These are phyloP conservation scores for Ptilodon capucinus DNA, from an alignment of 2,888 invertebrate species.

Conservation along the genomic window DNA sequence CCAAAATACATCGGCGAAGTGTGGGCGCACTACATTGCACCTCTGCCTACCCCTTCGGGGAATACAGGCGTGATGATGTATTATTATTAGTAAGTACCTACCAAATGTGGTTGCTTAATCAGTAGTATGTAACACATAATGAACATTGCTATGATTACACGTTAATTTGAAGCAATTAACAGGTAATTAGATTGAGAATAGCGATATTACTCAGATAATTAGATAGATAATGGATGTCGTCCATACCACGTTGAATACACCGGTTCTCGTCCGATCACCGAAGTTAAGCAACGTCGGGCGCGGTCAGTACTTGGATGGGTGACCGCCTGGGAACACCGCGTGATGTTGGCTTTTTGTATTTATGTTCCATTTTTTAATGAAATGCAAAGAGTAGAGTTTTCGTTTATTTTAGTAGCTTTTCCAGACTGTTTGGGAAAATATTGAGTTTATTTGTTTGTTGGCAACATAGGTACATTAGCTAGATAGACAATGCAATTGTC, in stretches of 20 bases:
- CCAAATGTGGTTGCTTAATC: background rate
- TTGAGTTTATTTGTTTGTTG: too few species aligned
- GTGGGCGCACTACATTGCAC: too few species aligned
- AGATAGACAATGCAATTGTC: too few species aligned
- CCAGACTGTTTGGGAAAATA: too few species aligned
- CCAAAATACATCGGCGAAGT: too few species aligned
- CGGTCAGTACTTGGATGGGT: slow-evolving; percentile 66
- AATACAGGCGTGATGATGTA: too few species aligned
- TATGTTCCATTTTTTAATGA: background rate
- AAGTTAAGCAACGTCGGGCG: slow-evolving; percentile 66
- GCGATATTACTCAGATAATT: background rate
- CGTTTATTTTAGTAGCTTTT: too few species aligned
- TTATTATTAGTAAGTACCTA: too few species aligned
- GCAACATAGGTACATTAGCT: too few species aligned
- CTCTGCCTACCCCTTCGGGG: too few species aligned
- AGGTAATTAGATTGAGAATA: background rate
- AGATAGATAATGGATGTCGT: slow-evolving; percentile 16
- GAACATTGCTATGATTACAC: background rate
- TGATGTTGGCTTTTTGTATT: slow-evolving; percentile 48
- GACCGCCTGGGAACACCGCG: slow-evolving; percentile 61
- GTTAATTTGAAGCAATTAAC: background rate
- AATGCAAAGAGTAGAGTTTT: too few species aligned
- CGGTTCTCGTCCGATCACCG: slow-evolving; percentile 68
- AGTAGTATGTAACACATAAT: background rate
- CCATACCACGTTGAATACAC: slow-evolving; percentile 61